Evolutionary conservation across 2,888 invertebrate species (phyloP).

Genomic region (Meta bourneti): DNA sequence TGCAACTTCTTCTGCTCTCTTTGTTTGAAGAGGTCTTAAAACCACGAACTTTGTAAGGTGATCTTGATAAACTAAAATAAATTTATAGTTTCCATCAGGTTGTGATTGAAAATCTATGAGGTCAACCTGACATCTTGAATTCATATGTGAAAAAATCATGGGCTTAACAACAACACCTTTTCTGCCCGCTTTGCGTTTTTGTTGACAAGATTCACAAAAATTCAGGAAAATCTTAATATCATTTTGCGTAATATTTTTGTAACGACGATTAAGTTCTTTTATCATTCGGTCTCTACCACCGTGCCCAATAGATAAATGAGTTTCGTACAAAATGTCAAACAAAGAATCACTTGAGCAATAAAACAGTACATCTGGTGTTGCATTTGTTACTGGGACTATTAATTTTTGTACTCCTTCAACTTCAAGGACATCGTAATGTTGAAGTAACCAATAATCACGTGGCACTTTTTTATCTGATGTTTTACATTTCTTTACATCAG

Average conservation of each 20-base stretch:
- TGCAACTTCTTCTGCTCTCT: too few species aligned
- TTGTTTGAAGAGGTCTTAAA: too few species aligned
- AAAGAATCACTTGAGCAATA: not conserved
- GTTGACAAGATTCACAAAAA: conserved; percentile 66
- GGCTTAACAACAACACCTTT: too few species aligned
- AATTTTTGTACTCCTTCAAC: conserved; percentile 1
- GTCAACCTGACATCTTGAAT: too few species aligned
- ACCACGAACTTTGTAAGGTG: too few species aligned
- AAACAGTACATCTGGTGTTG: not conserved
- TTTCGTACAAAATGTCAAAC: conserved; percentile 51
- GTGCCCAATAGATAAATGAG: conserved; percentile 49
- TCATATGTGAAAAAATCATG: too few species aligned
- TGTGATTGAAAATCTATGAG: too few species aligned
- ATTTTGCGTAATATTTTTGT: conserved; percentile 58
- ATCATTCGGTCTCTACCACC: conserved; percentile 56
- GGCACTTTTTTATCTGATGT: conserved; percentile 23
- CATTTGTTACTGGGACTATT: conserved; percentile 26
- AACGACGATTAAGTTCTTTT: conserved; percentile 47
- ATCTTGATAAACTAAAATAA: too few species aligned
- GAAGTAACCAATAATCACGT: conserved; percentile 34
- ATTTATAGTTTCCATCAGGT: too few species aligned
- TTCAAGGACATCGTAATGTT: conserved; percentile 20
- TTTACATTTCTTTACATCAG: conserved; percentile 72
- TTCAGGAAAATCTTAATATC: conserved; percentile 55
- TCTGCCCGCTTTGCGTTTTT: conserved; percentile 60